Percentiles rank a stretch among this genome's conserved stretches.
phyloP scores from a whole-genome alignment of 1,140 invertebrate species.

The Drosophila lacertosa region DNA sequence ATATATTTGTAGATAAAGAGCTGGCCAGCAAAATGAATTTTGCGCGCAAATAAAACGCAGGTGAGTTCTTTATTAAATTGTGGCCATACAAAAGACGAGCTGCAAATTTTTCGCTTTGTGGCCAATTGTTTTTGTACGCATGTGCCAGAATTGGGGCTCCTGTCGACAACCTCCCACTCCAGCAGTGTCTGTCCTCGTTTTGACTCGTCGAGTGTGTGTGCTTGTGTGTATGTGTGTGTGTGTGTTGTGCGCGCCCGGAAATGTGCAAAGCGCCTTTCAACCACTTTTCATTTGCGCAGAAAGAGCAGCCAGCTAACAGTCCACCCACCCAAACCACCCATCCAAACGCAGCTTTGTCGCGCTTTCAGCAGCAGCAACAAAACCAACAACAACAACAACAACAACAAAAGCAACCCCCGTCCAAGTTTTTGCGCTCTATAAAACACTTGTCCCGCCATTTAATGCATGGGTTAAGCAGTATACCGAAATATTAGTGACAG shows the following conservation, averaged over 20 bases:
- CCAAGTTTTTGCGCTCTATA: constrained; percentile 32
- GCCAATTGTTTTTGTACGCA: constrained; percentile 52
- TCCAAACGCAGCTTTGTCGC: constrained; percentile 49
- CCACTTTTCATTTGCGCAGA: constrained; percentile 82
- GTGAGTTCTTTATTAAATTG: constrained; percentile 40
- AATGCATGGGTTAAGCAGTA: constrained; percentile 78
- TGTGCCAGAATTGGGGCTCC: constrained; percentile 53
- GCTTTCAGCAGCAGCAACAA: constrained; percentile 53
- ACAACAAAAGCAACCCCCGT: constrained; percentile 30
- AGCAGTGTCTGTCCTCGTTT: constrained; percentile 65
- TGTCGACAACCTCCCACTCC: constrained; percentile 1
- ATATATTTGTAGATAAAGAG: too few relatives aligned
- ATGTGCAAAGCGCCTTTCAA: constrained; percentile 72
- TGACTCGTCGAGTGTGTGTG: constrained; percentile 50
- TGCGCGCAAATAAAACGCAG: constrained; percentile 18
- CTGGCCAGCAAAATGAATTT: background rate
- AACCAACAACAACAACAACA: constrained; percentile 28
- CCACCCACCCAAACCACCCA: constrained; percentile 13
- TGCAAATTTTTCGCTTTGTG: constrained; percentile 16
- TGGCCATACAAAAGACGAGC: background rate
- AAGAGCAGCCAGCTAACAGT: constrained; percentile 37
- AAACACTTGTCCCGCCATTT: constrained; percentile 80
- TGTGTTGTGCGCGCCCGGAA: constrained; percentile 60
- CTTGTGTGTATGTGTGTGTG: constrained; percentile 35
- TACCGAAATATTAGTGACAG: constrained; percentile 71